Conservation (phyloP, 1,140 invertebrate genomes). For the Meteorus sp. region DNA sequence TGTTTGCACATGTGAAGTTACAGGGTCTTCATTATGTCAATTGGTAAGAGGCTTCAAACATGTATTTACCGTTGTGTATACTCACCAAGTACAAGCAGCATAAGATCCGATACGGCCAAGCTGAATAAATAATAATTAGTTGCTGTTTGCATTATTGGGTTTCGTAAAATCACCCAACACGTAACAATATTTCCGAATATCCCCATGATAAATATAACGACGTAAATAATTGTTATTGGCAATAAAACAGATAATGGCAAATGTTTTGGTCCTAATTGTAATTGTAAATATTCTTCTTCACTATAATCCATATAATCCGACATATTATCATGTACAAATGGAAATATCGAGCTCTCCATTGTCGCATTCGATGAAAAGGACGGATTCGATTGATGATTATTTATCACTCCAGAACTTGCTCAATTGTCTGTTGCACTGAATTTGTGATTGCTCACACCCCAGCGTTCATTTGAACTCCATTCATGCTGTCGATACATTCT, state of each 20-base stretch:
- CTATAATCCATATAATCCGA: conserved; percentile 26
- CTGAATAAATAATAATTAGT: conserved; percentile 74
- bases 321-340: conserved; percentile 24
- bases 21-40: no score
- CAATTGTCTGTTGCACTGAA: no score
- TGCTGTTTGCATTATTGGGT: conserved; percentile 62
- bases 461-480: no score
- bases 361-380: not conserved
- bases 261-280: conserved; percentile 41
- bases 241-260: conserved; percentile 46
- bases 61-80: no score
- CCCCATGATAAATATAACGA: conserved; percentile 65
- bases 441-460: no score
- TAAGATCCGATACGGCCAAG: conserved; percentile 57
- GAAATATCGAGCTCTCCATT: not conserved
- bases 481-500: no score
- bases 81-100: conserved; percentile 52
- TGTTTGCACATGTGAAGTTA: no score
- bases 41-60: no score
- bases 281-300: conserved; percentile 39
- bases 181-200: conserved; percentile 68
- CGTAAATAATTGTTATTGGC: conserved; percentile 61
- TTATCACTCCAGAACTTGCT: not conserved
- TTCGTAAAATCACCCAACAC: conserved; percentile 67
- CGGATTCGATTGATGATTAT: not conserved